Conservation (phyloP, 2,888 invertebrate genomes). For the Oxyteleia sp. region DNA sequence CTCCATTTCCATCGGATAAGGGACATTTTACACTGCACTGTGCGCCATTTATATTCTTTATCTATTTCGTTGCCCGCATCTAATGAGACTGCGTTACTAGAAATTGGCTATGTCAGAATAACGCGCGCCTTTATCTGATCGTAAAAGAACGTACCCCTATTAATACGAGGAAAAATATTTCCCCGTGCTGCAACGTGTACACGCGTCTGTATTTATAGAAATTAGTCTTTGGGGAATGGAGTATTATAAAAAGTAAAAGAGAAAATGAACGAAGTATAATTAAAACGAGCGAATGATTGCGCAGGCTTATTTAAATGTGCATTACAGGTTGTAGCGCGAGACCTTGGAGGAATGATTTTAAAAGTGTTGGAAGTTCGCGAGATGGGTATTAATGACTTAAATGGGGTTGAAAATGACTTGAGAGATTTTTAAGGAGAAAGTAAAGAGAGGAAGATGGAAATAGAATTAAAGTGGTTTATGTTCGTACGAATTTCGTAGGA, state of each 20-base stretch:
- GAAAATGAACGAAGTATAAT: slow-evolving; percentile 12
- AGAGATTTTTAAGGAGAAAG: not conserved
- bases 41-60: slow-evolving; percentile 69
- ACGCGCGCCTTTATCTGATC: slow-evolving; percentile 68
- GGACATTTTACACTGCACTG: slow-evolving; percentile 57
- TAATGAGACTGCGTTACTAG: slow-evolving; percentile 69
- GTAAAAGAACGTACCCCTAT: slow-evolving; percentile 66
- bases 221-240: slow-evolving; percentile 36
- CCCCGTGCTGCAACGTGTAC: slow-evolving; percentile 39
- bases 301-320: not conserved
- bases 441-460: not conserved
- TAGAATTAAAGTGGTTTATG: no score
- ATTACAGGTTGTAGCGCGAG: not conserved
- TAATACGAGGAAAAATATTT: slow-evolving; percentile 64
- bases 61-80: slow-evolving; percentile 73
- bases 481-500: no score
- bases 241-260: not conserved
- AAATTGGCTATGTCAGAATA: slow-evolving; percentile 70
- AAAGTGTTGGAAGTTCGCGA: not conserved
- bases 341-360: not conserved
- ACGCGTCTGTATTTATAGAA: slow-evolving; percentile 54
- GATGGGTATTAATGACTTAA: not conserved
- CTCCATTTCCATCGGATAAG: slow-evolving; percentile 62
- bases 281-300: slow-evolving; percentile 25
- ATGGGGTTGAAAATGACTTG: not conserved